A percentile compares a stretch with the other conserved stretches of the same genome.
These are phyloP conservation scores for Dilophus febrilis DNA, from an alignment of 2,888 invertebrate species.

Conservation along the genomic window DNA sequence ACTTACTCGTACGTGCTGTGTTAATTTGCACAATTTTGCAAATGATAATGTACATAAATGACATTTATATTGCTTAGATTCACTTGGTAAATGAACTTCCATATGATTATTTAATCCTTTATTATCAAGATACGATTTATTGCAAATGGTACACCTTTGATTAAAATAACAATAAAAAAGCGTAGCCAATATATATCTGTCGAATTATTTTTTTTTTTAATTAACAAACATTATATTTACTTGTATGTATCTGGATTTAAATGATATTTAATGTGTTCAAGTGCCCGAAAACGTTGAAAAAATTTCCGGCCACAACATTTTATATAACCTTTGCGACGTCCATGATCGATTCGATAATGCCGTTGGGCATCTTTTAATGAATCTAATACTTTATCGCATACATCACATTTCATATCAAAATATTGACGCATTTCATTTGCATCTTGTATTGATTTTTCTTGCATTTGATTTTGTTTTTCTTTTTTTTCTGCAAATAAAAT, in stretches of 20 bases:
- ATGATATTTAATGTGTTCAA: constrained; percentile 26
- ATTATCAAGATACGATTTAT: constrained; percentile 20
- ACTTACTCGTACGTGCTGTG: no score
- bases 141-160: constrained; percentile 1
- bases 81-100: neutral
- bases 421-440: constrained; percentile 23
- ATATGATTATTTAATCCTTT: constrained; percentile 24
- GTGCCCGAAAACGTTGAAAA: constrained; percentile 21
- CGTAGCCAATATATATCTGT: no score
- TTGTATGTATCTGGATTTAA: constrained; percentile 26
- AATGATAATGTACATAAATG: no score
- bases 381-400: constrained; percentile 18
- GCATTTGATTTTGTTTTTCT: no score
- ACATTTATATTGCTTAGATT: no score
- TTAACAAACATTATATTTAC: no score
- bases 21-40: no score
- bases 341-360: constrained; percentile 23
- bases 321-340: constrained; percentile 21
- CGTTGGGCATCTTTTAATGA: constrained; percentile 22
- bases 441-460: neutral
- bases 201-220: no score
- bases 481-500: no score
- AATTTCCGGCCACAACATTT: constrained; percentile 27
- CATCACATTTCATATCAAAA: constrained; percentile 23
- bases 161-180: no score